phyloP scores from a whole-genome alignment of 2,888 invertebrate species.

The Sycophila texana region DNA sequence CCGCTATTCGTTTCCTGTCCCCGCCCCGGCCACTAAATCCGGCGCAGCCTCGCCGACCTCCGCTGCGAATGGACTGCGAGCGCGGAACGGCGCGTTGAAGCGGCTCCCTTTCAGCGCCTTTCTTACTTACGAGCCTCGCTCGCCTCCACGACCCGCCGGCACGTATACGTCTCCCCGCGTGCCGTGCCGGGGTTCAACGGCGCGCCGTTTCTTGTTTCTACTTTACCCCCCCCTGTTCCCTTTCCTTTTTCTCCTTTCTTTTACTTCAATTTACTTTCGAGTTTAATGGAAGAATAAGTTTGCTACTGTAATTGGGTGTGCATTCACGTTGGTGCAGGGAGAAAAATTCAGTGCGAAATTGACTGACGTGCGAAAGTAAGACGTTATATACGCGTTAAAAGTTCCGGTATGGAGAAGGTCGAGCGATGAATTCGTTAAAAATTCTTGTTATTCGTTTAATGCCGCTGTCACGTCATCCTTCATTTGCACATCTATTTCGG shows the following conservation, averaged over 20 bases:
- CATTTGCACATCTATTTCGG: constrained; percentile 1
- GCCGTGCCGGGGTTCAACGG: neutral
- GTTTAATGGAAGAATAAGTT: neutral
- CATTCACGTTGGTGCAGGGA: neutral
- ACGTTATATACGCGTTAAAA: too few species aligned
- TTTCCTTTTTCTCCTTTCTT: too few species aligned
- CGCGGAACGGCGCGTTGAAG: neutral
- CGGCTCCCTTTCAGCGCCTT: constrained; percentile 30
- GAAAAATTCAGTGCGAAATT: too few species aligned
- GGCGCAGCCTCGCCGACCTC: constrained; percentile 52
- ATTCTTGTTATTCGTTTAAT: constrained; percentile 5
- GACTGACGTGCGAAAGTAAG: too few species aligned
- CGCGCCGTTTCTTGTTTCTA: too few species aligned
- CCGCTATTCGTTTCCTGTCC: constrained; percentile 64
- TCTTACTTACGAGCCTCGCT: constrained; percentile 27
- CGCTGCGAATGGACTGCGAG: constrained; percentile 8
- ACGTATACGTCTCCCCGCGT: neutral
- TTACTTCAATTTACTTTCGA: neutral
- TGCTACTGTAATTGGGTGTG: neutral
- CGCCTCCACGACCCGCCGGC: neutral
- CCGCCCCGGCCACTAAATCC: constrained; percentile 60
- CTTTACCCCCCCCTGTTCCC: too few species aligned
- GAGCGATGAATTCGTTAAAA: neutral
- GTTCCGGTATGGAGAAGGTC: too few species aligned
- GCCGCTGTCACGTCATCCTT: neutral